These are phyloP conservation scores for Characodon lateralis DNA, from an alignment of 2,797 vertebrate species.

Conservation along the genomic window DNA sequence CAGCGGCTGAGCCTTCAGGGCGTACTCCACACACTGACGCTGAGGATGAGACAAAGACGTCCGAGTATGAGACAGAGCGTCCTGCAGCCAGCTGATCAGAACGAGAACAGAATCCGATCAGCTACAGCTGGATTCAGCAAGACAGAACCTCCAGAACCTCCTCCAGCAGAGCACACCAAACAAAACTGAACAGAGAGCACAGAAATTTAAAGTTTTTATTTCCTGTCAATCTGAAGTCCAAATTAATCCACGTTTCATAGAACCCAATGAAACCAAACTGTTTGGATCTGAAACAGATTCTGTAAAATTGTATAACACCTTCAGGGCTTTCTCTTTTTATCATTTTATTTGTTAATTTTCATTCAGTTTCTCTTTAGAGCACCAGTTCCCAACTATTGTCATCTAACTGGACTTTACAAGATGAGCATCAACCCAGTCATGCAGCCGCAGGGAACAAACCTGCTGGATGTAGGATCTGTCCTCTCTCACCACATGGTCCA, in stretches of 20 bases:
- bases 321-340: background rate
- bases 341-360: background rate
- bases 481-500: background rate
- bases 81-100: background rate
- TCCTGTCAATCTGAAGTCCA: background rate
- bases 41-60: constrained; percentile 35
- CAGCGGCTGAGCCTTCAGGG: constrained; percentile 91
- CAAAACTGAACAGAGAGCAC: background rate
- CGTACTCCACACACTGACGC: constrained; percentile 93
- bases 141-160: no score
- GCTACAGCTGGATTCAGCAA: no score
- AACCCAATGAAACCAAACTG: background rate
- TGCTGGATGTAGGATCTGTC: background rate
- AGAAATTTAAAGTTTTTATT: background rate
- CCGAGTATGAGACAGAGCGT: background rate
- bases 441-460: background rate
- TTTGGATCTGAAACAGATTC: background rate
- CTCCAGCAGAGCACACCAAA: background rate
- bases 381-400: no score
- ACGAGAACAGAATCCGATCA: background rate
- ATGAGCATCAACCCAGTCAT: background rate
- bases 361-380: no score
- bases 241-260: background rate
- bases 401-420: background rate
- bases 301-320: background rate